A percentile compares a stretch with the other conserved stretches of the same genome.
phyloP scores from a whole-genome alignment of 2,797 vertebrate species.

The Morus bassanus region DNA sequence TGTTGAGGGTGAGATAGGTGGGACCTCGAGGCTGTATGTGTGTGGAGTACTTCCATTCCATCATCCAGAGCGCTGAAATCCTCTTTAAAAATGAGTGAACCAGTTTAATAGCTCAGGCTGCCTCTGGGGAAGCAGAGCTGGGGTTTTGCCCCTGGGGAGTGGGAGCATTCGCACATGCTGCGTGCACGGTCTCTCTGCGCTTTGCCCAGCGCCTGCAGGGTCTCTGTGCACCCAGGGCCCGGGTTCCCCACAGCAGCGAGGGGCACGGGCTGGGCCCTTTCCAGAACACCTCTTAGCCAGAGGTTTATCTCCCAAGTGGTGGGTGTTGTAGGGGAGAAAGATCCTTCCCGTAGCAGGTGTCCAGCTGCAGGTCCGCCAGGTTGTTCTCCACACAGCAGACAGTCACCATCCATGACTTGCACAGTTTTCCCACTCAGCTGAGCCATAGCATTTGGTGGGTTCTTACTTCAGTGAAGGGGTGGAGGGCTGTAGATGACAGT shows the following conservation, averaged over 20 bases:
- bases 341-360: background rate
- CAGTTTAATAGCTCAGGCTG: background rate
- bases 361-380: background rate
- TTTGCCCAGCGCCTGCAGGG: background rate
- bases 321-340: background rate
- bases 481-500: background rate
- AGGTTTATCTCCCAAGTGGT: background rate
- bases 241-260: background rate
- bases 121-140: background rate
- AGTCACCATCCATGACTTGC: background rate
- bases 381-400: background rate
- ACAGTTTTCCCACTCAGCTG: background rate
- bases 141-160: background rate
- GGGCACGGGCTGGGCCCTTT: background rate
- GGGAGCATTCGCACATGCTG: background rate
- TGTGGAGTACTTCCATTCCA: background rate
- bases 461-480: background rate
- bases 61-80: background rate
- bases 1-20: background rate
- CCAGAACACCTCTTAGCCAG: background rate
- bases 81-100: background rate
- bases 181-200: accelerated
- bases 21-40: background rate
- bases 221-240: background rate
- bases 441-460: accelerated